Evolutionary conservation across 1,140 invertebrate genomes (phyloP).

Genomic region (Globodera rostochiensis): DNA sequence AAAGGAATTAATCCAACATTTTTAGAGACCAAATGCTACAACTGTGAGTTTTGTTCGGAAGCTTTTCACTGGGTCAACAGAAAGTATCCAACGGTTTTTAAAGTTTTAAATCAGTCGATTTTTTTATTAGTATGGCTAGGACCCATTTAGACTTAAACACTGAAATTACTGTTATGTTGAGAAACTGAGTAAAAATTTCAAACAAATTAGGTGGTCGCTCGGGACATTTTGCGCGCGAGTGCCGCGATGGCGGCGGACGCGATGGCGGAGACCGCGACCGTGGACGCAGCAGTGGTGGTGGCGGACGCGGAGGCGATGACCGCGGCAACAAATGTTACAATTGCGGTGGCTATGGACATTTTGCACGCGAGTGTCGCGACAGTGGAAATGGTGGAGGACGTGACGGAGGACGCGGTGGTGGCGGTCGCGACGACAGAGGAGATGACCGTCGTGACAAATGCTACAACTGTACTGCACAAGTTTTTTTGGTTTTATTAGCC

Average conservation of each 20-base stretch:
- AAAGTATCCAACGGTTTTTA: too few relatives aligned
- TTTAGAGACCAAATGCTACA: constrained; percentile 23
- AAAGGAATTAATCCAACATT: background rate
- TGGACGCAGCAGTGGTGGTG: constrained; percentile 12
- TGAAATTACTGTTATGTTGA: too few relatives aligned
- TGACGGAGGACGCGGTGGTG: constrained; percentile 9
- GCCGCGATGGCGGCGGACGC: background rate
- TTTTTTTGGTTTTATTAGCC: constrained; percentile 1
- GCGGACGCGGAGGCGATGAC: constrained; percentile 16
- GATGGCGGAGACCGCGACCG: background rate
- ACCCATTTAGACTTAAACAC: too few relatives aligned
- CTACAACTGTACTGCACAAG: constrained; percentile 20
- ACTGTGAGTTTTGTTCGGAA: background rate
- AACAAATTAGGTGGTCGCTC: background rate
- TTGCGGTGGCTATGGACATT: constrained; percentile 20
- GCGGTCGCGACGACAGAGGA: constrained; percentile 12
- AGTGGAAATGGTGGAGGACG: background rate
- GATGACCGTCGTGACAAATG: constrained; percentile 17
- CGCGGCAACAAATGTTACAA: constrained; percentile 18
- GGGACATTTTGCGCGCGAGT: constrained; percentile 21
- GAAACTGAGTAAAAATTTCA: too few relatives aligned
- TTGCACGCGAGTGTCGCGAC: constrained; percentile 23
- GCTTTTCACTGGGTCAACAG: too few relatives aligned
- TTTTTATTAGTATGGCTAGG: too few relatives aligned
- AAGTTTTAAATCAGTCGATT: too few relatives aligned